A percentile compares a stretch with the other conserved stretches of the same genome.
Evolutionary conservation across 2,888 invertebrate species (phyloP).

Genomic region (Catocala fraxini): DNA sequence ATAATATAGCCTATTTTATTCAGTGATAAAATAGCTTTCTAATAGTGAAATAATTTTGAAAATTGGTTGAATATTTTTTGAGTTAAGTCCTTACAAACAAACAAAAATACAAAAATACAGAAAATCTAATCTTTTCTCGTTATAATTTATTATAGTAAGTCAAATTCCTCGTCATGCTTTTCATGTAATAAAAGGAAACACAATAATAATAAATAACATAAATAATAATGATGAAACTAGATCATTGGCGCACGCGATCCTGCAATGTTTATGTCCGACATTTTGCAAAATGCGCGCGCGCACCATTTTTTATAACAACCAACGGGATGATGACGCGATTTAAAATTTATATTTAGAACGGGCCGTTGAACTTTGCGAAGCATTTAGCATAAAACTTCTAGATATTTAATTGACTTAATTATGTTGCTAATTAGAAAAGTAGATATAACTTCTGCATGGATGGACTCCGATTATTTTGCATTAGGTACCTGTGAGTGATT

Average conservation of each 20-base stretch:
- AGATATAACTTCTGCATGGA: too few relatives aligned
- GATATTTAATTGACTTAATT: too few relatives aligned
- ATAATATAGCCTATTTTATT: too few relatives aligned
- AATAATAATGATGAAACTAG: slow-evolving; percentile 12
- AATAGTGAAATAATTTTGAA: too few relatives aligned
- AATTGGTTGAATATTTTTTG: too few relatives aligned
- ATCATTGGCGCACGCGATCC: slow-evolving; percentile 10
- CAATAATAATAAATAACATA: slow-evolving; percentile 11
- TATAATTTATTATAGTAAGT: background rate
- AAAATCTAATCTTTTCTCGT: too few relatives aligned
- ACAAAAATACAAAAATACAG: too few relatives aligned
- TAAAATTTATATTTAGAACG: slow-evolving; percentile 70
- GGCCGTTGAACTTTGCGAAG: slow-evolving; percentile 67
- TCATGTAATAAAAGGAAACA: slow-evolving; percentile 4
- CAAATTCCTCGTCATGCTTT: background rate
- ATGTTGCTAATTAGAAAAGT: too few relatives aligned
- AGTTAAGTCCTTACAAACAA: too few relatives aligned
- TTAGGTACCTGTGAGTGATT: too few relatives aligned
- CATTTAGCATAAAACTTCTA: slow-evolving; percentile 24
- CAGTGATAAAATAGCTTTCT: too few relatives aligned
- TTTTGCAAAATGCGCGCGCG: slow-evolving; percentile 25
- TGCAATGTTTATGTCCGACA: slow-evolving; percentile 36
- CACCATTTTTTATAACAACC: slow-evolving; percentile 49
- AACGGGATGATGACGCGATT: slow-evolving; percentile 61
- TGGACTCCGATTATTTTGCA: too few relatives aligned